Percentiles rank a stretch among this genome's conserved stretches.
These are phyloP conservation scores for Gymnoscopelus braueri DNA, from an alignment of 2,797 vertebrate genomes.

Conservation along the genomic window DNA sequence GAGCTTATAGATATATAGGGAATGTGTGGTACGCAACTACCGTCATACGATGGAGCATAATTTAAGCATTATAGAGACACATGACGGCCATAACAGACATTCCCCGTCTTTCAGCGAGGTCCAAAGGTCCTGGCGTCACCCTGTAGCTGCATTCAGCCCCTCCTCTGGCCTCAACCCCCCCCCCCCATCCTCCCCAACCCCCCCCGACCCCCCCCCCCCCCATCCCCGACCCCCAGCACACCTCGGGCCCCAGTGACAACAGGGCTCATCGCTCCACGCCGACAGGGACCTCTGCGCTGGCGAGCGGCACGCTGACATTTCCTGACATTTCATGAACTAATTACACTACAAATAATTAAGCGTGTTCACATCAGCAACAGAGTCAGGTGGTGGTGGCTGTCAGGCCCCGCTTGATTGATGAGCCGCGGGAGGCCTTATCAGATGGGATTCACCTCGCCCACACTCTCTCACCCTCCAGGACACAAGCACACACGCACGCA, in stretches of 20 bases:
- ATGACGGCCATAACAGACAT: conserved; percentile 47
- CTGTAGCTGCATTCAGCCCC: conserved; percentile 43
- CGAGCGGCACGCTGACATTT: conserved; percentile 86
- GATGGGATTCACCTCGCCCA: conserved; percentile 84
- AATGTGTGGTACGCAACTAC: too few relatives aligned
- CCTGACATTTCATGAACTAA: conserved; percentile 89
- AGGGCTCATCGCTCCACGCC: conserved; percentile 76
- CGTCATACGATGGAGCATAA: too few relatives aligned
- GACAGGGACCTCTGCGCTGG: conserved; percentile 72
- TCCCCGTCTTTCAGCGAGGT: conserved; percentile 49
- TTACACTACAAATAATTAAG: conserved; percentile 94
- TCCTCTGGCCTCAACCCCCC: neutral
- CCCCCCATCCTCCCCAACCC: conserved; percentile 66
- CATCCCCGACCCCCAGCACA: conserved; percentile 69
- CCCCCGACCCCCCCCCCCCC: conserved; percentile 12
- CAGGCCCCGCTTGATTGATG: conserved; percentile 87
- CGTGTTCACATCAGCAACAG: conserved; percentile 90
- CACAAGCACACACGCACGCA: conserved; percentile 13
- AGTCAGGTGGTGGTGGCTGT: conserved; percentile 85
- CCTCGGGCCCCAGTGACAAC: conserved; percentile 75
- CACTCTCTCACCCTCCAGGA: conserved; percentile 19
- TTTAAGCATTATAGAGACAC: conserved; percentile 25
- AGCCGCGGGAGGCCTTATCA: conserved; percentile 86
- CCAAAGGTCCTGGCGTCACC: conserved; percentile 44
- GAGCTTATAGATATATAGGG: too few relatives aligned